Evolutionary conservation across 2,113 vertebrate species (phyloP).

Genomic region (Crypturellus undulatus): DNA sequence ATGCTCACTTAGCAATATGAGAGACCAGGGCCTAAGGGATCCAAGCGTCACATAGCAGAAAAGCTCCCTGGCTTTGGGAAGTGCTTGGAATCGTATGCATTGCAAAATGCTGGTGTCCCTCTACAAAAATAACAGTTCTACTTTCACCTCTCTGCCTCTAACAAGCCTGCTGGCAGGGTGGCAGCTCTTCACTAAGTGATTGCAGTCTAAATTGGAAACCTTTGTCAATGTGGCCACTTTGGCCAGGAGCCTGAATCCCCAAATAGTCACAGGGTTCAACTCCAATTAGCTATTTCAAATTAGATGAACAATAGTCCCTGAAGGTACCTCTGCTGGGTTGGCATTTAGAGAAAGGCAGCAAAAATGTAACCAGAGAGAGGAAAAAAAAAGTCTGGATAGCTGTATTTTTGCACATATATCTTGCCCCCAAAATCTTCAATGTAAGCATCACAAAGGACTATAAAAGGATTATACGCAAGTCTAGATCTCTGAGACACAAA

Average conservation of each 20-base stretch:
- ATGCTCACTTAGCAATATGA: fast-evolving
- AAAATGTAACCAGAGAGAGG: neutral
- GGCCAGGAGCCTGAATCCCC: neutral
- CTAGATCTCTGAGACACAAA: neutral
- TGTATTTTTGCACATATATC: neutral
- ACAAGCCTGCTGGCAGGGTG: neutral
- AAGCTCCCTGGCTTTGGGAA: fast-evolving
- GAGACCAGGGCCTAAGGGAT: neutral
- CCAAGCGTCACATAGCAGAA: fast-evolving
- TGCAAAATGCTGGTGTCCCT: neutral
- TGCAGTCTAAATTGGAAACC: neutral
- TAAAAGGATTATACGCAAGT: neutral
- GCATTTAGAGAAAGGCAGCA: neutral
- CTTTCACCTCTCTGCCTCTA: neutral
- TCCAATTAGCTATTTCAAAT: neutral
- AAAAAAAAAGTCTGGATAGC: neutral
- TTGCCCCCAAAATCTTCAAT: neutral
- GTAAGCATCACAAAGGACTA: neutral
- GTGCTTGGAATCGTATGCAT: fast-evolving
- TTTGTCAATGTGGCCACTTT: neutral
- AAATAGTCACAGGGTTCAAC: neutral
- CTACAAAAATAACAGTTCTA: neutral
- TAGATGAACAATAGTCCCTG: neutral
- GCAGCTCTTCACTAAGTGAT: fast-evolving
- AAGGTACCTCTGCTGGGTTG: neutral